Percentiles rank a stretch among this genome's conserved stretches.
Evolutionary conservation across 2,888 invertebrate species (phyloP).

Genomic region (Eupithecia abbreviata): DNA sequence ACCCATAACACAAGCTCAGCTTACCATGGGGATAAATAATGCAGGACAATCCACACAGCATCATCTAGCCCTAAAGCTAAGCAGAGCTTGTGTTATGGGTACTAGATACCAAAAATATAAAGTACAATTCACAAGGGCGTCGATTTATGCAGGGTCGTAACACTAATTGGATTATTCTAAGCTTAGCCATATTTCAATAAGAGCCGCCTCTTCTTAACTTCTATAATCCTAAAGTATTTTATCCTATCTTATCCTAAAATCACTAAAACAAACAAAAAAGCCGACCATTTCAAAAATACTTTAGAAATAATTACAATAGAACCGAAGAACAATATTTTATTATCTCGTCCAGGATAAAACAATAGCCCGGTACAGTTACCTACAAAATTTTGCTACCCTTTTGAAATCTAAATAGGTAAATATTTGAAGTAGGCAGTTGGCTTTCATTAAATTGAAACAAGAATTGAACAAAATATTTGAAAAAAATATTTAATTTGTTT

Average conservation of each 20-base stretch:
- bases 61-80: too few relatives aligned
- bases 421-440: not conserved
- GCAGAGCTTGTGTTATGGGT: too few relatives aligned
- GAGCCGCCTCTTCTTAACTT: not conserved
- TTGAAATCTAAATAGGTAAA: not conserved
- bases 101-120: too few relatives aligned
- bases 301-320: not conserved
- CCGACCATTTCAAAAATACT: not conserved
- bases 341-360: not conserved
- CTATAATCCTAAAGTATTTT: not conserved
- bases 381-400: not conserved
- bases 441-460: not conserved
- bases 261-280: constrained; percentile 9
- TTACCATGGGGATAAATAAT: too few relatives aligned
- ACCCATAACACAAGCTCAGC: too few relatives aligned
- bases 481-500: not conserved
- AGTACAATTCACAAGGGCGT: not conserved
- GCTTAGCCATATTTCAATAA: not conserved
- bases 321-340: constrained; percentile 4
- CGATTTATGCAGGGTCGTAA: not conserved
- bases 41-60: too few relatives aligned
- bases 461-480: too few relatives aligned
- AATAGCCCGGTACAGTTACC: not conserved
- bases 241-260: constrained; percentile 5
- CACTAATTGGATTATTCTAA: not conserved